Evolutionary conservation across 1,140 invertebrate genomes (phyloP), one percentile per base, ranked within the genome.

Genomic region (Penaeus vannamei): DNA sequence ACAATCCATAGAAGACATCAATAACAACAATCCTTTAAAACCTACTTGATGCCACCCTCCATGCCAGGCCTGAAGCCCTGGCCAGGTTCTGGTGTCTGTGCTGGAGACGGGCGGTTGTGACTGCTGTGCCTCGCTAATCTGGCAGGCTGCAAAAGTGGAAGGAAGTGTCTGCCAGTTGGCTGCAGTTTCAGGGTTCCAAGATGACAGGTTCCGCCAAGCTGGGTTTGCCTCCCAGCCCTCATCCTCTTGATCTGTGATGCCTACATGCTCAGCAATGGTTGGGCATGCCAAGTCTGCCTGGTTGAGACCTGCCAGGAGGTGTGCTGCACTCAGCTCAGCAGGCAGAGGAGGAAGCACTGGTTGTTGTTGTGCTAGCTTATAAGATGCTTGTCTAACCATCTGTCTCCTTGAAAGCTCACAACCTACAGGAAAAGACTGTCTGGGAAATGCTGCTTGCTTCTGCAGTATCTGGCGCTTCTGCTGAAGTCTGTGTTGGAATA

Each of bases 391-490:
- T 1, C 96, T 93, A 26, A 96, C 94, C 94, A 97, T 96, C 90
- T 96, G 96, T 79, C 95, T 93, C 32, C 96, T 93, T 84, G 94
- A 94, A 14, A 95, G 92, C 19, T 95, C 91, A 93, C 94, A 80
- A 84, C 92, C 92, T 86, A 93, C 87, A 29, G 90, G 89, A 76
- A 84, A 90, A 36, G 85, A 87, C 86, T 86, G 90, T 72, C 89
- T 93, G 92, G 95, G 93, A 26, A 96, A 94, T 0, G 96, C 96
- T 90, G 95, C 95, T 92, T 97, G 96, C 92, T 97, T 97, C 92
- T 97, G 96, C 64, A 97, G 94, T 53, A 96, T 94, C 92, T 97
- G 96, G 8, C 96, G 94, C 92, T 97, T 97, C 91, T 97, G 96
- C 92, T 97, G 96, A 87, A 97, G 92, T 69, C 96, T 93, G 91